Evolutionary conservation across 2,113 vertebrate species (phyloP), one percentile per base, ranked within the genome.

Genomic region (Gasterosteus aculeatus): DNA sequence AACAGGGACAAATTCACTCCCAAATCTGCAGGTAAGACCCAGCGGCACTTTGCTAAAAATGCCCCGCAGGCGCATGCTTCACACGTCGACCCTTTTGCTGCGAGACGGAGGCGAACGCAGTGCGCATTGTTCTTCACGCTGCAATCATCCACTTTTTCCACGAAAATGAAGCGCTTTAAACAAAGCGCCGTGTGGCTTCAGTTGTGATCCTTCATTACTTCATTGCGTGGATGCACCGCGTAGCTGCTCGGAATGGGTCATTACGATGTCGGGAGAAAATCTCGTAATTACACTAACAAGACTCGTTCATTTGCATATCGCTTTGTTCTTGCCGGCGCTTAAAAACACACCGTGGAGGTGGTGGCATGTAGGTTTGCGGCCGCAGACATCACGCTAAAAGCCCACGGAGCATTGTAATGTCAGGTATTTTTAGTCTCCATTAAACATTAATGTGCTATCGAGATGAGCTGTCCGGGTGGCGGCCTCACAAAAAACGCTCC

Each of bases 1-100:
- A 99, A 99, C 95, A 95, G 98, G 68, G 98, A 99, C 95, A 99
- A 99, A 93, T 99, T 99, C 94, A 99, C 98, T 67, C 98, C 98
- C 53, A 99, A 99, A 94, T 99, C 98, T 87, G 98, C 98, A 82
- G 98, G 98, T 99, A 95, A 95, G 96, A 91, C 82, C 56, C 54
- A n/a, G 16, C 54, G n/a, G 15, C 26, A 3, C 26, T 51, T 51
- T 33, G 2, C 62, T n/a, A 53, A 12, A 60, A 49, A 60, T 14
- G 12, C 22, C 62, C 42, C 33, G 72, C 75, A 69, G 60, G 58
- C 69, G 72, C 83, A 87, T 86, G 85, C 38, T 77, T 77, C 77
- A 65, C 47, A 61, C 72, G 8, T 75, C 81, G 79, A 70, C 67
- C 47, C 85, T 78, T 74, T 74, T 65, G 54, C 81, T 58, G 54